Conservation (phyloP, 1,140 invertebrate species). For the Panonychus citri region DNA sequence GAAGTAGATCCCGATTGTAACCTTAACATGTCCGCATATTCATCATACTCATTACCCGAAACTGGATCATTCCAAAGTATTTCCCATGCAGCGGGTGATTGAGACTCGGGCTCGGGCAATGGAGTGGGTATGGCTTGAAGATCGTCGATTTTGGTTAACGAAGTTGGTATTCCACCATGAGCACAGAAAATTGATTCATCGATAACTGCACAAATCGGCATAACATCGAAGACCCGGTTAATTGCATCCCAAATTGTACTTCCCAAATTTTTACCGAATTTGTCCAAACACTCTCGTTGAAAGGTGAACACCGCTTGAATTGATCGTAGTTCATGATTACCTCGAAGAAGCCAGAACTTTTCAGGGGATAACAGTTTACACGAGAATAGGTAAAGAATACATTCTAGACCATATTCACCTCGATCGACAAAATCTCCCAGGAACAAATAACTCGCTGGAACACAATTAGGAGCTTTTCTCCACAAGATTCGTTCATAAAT, state of each 20-base stretch:
- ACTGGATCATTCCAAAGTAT: conserved; percentile 52
- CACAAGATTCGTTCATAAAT: conserved; percentile 36
- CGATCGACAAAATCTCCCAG: conserved; percentile 41
- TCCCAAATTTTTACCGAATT: conserved; percentile 38
- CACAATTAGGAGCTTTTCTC: conserved; percentile 30
- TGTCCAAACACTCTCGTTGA: conserved; percentile 32
- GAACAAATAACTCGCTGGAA: conserved; percentile 33
- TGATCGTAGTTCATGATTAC: conserved; percentile 37
- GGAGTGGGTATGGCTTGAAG: conserved; percentile 36
- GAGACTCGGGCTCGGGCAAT: conserved; percentile 32
- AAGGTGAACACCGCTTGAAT: conserved; percentile 46
- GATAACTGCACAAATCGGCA: conserved; percentile 41
- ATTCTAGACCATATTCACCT: conserved; percentile 21
- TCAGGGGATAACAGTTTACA: conserved; percentile 33
- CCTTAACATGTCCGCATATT: conserved; percentile 4
- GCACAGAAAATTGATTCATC: conserved; percentile 45
- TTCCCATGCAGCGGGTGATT: conserved; percentile 43
- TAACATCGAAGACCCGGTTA: conserved; percentile 39
- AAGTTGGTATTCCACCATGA: conserved; percentile 46
- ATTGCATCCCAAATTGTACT: conserved; percentile 36
- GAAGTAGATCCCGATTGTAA: background rate
- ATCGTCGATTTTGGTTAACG: conserved; percentile 25
- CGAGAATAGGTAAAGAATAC: conserved; percentile 34
- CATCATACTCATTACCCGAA: conserved; percentile 4
- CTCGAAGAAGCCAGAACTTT: conserved; percentile 33